phyloP scores from a whole-genome alignment of 2,888 invertebrate species.

The Arctia plantaginis region DNA sequence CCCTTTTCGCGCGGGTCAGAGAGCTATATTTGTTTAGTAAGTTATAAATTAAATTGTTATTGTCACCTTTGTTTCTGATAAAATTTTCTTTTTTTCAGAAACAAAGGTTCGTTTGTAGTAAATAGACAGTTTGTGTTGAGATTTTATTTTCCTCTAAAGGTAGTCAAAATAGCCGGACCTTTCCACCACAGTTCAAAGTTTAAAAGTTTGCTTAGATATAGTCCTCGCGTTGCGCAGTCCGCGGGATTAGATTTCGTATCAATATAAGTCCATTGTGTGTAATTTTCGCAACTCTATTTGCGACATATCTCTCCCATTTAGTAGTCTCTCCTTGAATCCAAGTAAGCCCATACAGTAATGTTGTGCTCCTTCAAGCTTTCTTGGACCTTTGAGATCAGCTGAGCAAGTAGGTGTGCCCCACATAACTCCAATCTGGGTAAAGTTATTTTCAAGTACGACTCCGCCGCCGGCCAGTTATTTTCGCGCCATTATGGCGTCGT shows the following conservation, averaged over 20 bases:
- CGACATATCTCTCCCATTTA: conserved; percentile 17
- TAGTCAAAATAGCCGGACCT: too few species aligned
- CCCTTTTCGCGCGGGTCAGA: too few species aligned
- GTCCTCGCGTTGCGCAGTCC: too few species aligned
- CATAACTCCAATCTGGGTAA: conserved; percentile 38
- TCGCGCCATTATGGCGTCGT: too few species aligned
- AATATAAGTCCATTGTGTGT: too few species aligned
- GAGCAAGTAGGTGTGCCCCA: conserved; percentile 31
- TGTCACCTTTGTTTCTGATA: conserved; percentile 2
- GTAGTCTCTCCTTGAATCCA: conserved; percentile 16
- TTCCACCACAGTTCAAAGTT: conserved; percentile 40
- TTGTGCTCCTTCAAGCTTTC: not conserved
- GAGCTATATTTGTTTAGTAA: too few species aligned
- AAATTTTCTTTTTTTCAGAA: not conserved
- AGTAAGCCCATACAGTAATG: conserved; percentile 22
- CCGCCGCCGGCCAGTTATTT: too few species aligned
- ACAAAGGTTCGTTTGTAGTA: too few species aligned
- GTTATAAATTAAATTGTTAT: conserved; percentile 2
- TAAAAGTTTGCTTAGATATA: too few species aligned
- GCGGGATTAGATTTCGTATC: too few species aligned
- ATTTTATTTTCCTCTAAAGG: too few species aligned
- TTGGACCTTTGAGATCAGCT: conserved; percentile 15
- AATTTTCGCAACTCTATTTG: conserved; percentile 16
- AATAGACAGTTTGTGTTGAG: not conserved
- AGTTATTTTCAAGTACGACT: conserved; percentile 34